Conservation (phyloP, 2,797 vertebrate species). For the Sorex maritimensis region DNA sequence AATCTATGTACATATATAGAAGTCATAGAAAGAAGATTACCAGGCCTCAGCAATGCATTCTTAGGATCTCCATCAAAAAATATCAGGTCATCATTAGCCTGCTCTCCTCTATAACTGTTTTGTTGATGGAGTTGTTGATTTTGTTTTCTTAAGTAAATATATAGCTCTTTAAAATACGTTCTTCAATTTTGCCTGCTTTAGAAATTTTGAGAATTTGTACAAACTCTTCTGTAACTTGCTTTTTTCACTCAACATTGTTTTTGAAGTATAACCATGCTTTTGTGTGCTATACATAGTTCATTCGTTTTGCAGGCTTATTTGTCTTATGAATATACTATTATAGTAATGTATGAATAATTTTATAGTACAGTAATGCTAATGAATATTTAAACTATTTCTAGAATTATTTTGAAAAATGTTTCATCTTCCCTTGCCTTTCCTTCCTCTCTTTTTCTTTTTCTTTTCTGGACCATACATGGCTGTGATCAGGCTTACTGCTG, state of each 20-base stretch:
- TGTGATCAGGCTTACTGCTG: too few species aligned
- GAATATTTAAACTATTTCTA: not conserved
- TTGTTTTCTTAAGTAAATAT: too few species aligned
- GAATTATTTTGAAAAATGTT: constrained; percentile 27
- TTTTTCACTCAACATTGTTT: not conserved
- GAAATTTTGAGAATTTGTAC: constrained; percentile 47
- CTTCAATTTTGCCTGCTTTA: constrained; percentile 23
- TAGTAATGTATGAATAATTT: not conserved
- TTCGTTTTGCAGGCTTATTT: constrained; percentile 7
- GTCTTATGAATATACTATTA: not conserved
- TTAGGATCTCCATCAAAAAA: not conserved
- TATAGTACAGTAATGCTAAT: not conserved
- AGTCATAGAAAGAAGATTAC: not conserved
- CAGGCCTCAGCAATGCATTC: not conserved
- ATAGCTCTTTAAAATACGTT: too few species aligned
- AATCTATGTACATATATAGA: not conserved
- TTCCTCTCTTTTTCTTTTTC: too few species aligned
- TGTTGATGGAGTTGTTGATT: not conserved
- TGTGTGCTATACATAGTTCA: not conserved
- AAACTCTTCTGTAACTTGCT: constrained; percentile 23
- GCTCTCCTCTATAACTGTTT: not conserved
- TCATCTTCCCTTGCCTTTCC: too few species aligned
- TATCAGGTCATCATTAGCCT: not conserved
- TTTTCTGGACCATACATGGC: too few species aligned
- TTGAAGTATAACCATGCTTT: too few species aligned